Evolutionary conservation across 1,140 invertebrate species (phyloP).

Genomic region (Dendroctonus valens): DNA sequence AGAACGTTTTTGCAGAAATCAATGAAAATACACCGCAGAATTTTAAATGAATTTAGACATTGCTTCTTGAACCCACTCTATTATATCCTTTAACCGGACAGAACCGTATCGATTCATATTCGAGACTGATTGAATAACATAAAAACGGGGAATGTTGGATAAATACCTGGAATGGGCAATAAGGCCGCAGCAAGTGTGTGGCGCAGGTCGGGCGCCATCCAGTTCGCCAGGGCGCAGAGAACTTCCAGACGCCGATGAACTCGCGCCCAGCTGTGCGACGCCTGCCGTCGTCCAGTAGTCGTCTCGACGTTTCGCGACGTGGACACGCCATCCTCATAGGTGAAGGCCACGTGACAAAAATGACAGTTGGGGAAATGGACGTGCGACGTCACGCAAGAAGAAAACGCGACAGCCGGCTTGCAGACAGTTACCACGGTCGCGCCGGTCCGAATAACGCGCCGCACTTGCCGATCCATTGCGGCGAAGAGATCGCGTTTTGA

Average conservation of each 20-base stretch:
- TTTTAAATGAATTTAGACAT: too few relatives aligned
- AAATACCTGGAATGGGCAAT: too few relatives aligned
- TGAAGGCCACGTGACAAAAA: constrained; percentile 2
- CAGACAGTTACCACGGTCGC: constrained; percentile 22
- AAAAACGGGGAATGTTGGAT: too few relatives aligned
- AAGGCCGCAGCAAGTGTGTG: not conserved
- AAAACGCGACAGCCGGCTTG: constrained; percentile 24
- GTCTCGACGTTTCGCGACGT: constrained; percentile 18
- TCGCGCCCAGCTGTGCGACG: constrained; percentile 12
- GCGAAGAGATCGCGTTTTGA: constrained; percentile 2
- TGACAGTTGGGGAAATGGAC: constrained; percentile 21
- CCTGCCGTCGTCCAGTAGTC: constrained; percentile 15
- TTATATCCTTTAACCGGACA: too few relatives aligned
- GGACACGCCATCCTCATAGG: constrained; percentile 19
- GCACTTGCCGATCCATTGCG: constrained; percentile 17
- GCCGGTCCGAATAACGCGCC: constrained; percentile 14
- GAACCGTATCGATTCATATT: too few relatives aligned
- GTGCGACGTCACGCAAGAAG: constrained; percentile 24
- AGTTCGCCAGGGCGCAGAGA: constrained; percentile 15
- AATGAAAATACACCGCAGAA: too few relatives aligned
- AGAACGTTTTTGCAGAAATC: too few relatives aligned
- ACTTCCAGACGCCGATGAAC: constrained; percentile 23
- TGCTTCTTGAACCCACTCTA: too few relatives aligned
- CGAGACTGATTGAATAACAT: too few relatives aligned
- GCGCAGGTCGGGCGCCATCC: constrained; percentile 17